Conservation (phyloP, 2,797 vertebrate genomes). For the Selene dorsalis region DNA sequence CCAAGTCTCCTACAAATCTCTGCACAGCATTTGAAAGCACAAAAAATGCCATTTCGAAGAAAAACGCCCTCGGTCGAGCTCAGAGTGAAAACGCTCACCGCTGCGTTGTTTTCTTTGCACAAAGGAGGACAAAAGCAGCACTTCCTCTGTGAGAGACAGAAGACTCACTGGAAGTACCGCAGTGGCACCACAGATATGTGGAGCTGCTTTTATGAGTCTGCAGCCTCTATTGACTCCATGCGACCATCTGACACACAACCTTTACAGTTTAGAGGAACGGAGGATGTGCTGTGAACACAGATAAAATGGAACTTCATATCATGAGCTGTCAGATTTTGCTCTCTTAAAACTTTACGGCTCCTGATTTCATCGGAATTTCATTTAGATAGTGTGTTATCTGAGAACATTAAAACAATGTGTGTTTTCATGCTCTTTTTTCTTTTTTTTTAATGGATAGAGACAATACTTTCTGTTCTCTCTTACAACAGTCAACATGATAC, state of each 20-base stretch:
- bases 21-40: neutral
- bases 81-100: neutral
- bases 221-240: neutral
- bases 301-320: neutral
- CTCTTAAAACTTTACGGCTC: conserved; percentile 7
- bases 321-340: neutral
- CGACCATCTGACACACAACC: neutral
- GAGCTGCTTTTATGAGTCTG: conserved; percentile 5
- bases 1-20: neutral
- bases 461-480: neutral
- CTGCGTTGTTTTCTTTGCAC: neutral
- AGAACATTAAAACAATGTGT: neutral
- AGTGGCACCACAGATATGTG: neutral
- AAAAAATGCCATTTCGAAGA: neutral
- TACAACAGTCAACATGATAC: conserved; percentile 6
- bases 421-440: neutral
- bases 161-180: too few relatives aligned
- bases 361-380: neutral
- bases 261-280: neutral
- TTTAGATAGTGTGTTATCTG: neutral
- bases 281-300: neutral
- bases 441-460: neutral
- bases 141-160: neutral
- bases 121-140: neutral
- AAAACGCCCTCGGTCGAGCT: neutral